Conservation (phyloP, 1,140 invertebrate genomes). For the Parasteatoda tepidariorum region DNA sequence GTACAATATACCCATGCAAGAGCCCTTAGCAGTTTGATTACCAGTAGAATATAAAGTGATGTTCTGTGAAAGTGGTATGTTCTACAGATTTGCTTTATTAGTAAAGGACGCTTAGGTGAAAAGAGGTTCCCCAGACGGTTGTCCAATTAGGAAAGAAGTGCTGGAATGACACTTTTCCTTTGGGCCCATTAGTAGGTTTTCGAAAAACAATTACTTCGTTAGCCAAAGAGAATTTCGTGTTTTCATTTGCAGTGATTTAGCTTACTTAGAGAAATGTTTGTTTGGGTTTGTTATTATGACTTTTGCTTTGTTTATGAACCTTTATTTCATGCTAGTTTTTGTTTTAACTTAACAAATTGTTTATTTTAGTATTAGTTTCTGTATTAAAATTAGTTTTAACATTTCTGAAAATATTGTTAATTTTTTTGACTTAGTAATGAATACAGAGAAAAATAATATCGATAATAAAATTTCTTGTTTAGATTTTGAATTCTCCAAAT, state of each 20-base stretch:
- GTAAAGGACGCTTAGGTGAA: neutral
- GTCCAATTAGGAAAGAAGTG: neutral
- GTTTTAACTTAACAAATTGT: no score
- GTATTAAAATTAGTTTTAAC: no score
- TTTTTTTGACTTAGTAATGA: no score
- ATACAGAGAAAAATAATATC: no score
- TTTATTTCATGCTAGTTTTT: no score
- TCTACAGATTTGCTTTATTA: neutral
- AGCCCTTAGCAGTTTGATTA: neutral
- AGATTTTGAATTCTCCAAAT: no score
- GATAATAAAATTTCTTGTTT: no score
- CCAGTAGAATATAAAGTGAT: neutral
- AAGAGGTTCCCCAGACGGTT: neutral
- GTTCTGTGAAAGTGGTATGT: neutral
- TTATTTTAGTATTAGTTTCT: no score
- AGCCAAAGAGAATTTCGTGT: neutral
- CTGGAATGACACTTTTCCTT: neutral
- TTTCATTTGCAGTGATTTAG: neutral
- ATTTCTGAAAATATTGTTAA: no score
- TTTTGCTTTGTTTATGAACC: no score
- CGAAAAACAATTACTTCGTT: neutral
- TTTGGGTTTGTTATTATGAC: no score
- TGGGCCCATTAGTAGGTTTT: neutral
- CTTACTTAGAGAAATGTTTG: neutral
- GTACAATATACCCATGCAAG: neutral